phyloP scores from a whole-genome alignment of 30 jellyfish, hydroid and myxozoan species.

The Aurelia sp. region DNA sequence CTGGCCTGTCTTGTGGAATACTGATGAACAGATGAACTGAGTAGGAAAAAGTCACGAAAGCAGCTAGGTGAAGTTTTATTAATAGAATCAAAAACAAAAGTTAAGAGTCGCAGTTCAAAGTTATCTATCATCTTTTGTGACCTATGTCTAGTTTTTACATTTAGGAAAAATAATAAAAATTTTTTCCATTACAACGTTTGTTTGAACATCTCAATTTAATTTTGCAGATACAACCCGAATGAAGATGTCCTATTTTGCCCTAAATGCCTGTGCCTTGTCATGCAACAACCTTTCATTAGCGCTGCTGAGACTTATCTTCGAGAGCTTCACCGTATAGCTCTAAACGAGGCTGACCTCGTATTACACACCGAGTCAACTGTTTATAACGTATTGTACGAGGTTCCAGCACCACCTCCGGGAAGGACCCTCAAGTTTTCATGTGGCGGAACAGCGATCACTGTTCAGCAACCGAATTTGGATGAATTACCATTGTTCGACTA shows the following conservation, averaged over 20 bases:
- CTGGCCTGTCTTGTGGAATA: no score
- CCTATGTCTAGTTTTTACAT: no score
- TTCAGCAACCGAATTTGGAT: constrained; percentile 76
- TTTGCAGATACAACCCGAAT: constrained; percentile 47
- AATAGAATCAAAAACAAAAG: no score
- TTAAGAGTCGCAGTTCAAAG: no score
- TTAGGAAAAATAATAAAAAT: no score
- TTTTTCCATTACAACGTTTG: no score
- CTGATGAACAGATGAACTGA: no score
- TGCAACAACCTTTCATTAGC: constrained; percentile 89
- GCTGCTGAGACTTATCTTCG: constrained; percentile 82
- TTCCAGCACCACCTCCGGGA: constrained; percentile 99
- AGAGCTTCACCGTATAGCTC: constrained; percentile 69
- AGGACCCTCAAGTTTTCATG: constrained; percentile 79
- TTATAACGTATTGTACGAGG: constrained; percentile 81
- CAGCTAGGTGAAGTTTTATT: no score
- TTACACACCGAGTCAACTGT: constrained; percentile 85
- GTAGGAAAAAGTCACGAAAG: no score
- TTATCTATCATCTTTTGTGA: no score
- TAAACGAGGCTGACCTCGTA: constrained; percentile 70
- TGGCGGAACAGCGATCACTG: constrained; percentile 83
- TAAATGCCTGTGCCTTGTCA: constrained; percentile 87
- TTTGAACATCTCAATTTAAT: no score
- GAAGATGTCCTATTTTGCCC: constrained; percentile 72
- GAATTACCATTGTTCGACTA: constrained; percentile 93